Base-by-base conservation (phyloP, 1,140 invertebrate genomes). In the Drosophila bifasciata region DNA sequence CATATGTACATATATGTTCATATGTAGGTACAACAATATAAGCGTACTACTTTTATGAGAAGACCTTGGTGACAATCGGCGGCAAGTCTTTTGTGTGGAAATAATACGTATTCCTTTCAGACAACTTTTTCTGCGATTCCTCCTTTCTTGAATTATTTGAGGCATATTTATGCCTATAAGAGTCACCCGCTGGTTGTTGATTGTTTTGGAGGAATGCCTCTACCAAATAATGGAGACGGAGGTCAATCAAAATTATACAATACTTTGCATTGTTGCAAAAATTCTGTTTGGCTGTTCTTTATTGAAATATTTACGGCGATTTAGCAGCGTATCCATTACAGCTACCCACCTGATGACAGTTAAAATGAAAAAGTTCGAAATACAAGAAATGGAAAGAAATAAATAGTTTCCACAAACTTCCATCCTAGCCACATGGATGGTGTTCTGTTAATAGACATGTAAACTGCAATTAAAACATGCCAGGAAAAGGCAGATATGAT, bases 381-480 rank as follows among this genome's bases (percentile, higher is more conserved):
- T 44, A 71, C 67, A 67, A 28, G 63, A 51, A 50, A 58, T 7
- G 41, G 48, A 59, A 51, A 44, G 56, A 15, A 21, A 13, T 53
- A 57, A 64, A 64, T 32, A 45, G 67, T 55, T 44, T 36, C 25
- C 25, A 55, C 21, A 55, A 55, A 43, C 40, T 55, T 36, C n/a
- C 40, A 55, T 68, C 39, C 51, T 13, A 53, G 36, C 49, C 74
- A 61, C 70, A 52, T 39, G 73, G 28, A 63, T 61, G 43, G 49
- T 59, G 51, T 58, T 61, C 77, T 77, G 80, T 86, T 85, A 85
- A 85, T 85, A 86, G 80, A 85, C 80, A 86, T 85, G 80, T 85
- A 86, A 85, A 85, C 80, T 86, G 80, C 80, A 85, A 85, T 85
- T 86, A 86, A 86, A 85, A 85, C 72, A 83, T 76, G 79, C 75